phyloP scores from a whole-genome alignment of 1,140 invertebrate species.

The Solen grandis region DNA sequence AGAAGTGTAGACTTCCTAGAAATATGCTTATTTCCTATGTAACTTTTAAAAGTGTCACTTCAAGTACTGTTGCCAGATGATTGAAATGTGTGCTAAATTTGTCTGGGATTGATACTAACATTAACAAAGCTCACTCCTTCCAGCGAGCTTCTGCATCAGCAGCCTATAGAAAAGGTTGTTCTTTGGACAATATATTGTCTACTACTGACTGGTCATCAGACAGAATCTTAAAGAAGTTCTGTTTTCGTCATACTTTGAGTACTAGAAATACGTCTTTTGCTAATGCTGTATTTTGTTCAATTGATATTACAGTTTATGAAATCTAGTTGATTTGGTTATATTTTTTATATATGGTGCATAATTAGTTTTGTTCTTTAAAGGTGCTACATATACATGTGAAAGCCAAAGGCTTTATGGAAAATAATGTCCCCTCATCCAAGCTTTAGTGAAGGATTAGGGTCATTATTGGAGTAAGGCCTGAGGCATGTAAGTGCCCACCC shows the following conservation, averaged over 20 bases:
- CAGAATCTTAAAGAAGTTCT: conserved; percentile 29
- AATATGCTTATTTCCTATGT: conserved; percentile 30
- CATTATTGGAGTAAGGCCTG: conserved; percentile 20
- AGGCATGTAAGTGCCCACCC: conserved; percentile 4
- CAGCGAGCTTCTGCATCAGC: conserved; percentile 2
- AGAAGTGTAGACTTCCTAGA: not conserved
- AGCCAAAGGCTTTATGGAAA: no score
- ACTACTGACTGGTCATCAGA: conserved; percentile 35
- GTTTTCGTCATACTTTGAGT: not conserved
- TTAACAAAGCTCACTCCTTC: conserved; percentile 28
- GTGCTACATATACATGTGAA: conserved; percentile 33
- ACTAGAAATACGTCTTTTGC: no score
- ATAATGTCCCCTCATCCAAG: no score
- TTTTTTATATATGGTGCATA: not conserved
- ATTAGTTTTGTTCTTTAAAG: conserved; percentile 7
- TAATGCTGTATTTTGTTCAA: not conserved
- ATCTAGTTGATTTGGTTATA: not conserved
- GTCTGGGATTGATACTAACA: conserved; percentile 8
- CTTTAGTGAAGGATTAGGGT: conserved; percentile 6
- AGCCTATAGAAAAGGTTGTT: conserved; percentile 15
- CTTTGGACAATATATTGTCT: conserved; percentile 7
- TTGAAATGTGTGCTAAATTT: conserved; percentile 6
- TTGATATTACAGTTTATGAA: not conserved
- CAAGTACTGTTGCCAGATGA: conserved; percentile 38
- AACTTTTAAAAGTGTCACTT: conserved; percentile 23